These are phyloP conservation scores for Pelosia muscerda DNA, from an alignment of 2,888 invertebrate genomes.

Conservation along the genomic window DNA sequence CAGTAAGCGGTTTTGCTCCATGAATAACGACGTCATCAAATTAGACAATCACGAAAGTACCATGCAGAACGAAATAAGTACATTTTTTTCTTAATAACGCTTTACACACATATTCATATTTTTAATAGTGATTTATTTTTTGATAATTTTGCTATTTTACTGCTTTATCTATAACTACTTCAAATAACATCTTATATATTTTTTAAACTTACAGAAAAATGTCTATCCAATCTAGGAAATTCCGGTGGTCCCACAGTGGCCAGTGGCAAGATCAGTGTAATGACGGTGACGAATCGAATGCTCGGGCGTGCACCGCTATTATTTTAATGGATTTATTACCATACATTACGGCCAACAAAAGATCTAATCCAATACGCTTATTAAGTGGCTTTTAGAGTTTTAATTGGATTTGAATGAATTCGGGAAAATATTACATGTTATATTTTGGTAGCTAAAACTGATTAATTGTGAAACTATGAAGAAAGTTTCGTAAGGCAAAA, in stretches of 20 bases:
- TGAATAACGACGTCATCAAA: slow-evolving; percentile 4
- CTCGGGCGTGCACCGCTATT: slow-evolving; percentile 69
- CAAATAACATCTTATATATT: no score
- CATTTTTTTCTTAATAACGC: no score
- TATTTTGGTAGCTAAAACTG: slow-evolving; percentile 31
- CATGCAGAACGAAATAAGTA: neutral
- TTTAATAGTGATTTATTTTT: no score
- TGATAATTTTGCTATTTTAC: no score
- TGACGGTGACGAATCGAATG: slow-evolving; percentile 77
- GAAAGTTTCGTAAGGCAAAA: slow-evolving; percentile 24
- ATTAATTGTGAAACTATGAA: slow-evolving; percentile 32
- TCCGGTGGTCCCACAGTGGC: slow-evolving; percentile 68
- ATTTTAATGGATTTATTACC: slow-evolving; percentile 79
- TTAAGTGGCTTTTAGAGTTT: slow-evolving; percentile 55
- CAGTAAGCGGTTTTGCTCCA: neutral
- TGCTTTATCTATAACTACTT: no score
- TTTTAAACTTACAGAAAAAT: neutral
- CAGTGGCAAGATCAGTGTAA: slow-evolving; percentile 66
- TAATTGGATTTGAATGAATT: slow-evolving; percentile 49
- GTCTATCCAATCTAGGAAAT: slow-evolving; percentile 39
- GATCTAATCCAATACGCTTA: slow-evolving; percentile 67
- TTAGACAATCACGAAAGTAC: neutral
- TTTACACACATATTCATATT: no score
- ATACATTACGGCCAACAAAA: slow-evolving; percentile 67
- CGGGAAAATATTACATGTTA: slow-evolving; percentile 32